These are phyloP conservation scores for Lasioglossum lativentre DNA, from an alignment of 2,888 invertebrate species.

Conservation along the genomic window DNA sequence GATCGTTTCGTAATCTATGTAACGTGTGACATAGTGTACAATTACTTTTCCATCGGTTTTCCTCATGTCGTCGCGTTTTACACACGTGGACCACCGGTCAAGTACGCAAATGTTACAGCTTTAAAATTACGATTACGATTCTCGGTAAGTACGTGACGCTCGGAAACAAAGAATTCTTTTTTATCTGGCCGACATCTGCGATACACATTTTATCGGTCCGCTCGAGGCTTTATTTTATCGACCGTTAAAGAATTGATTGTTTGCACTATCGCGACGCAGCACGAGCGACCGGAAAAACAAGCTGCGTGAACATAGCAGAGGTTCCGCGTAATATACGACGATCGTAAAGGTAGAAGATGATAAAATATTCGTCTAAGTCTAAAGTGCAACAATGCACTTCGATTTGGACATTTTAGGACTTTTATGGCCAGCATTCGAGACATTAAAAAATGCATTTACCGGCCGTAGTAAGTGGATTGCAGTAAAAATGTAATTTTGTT, in stretches of 20 bases:
- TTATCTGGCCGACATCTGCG: neutral
- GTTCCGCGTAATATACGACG: neutral
- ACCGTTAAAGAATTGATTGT: slow-evolving; percentile 3
- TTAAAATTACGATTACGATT: neutral
- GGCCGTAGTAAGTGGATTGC: neutral
- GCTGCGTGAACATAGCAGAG: neutral
- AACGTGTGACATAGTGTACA: neutral
- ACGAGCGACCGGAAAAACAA: neutral
- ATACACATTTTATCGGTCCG: slow-evolving; percentile 21
- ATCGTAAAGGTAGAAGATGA: neutral
- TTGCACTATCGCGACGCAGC: slow-evolving; percentile 20
- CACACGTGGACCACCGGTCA: neutral
- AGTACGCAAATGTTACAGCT: neutral
- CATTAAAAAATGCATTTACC: neutral
- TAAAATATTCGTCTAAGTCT: neutral
- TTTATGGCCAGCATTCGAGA: neutral
- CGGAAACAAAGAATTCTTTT: slow-evolving; percentile 20
- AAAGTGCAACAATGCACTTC: neutral
- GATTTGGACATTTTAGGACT: neutral
- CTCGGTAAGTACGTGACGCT: neutral
- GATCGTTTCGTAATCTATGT: neutral
- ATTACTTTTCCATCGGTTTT: neutral
- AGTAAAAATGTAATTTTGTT: neutral
- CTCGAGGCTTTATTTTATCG: slow-evolving; percentile 24
- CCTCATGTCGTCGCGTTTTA: no score